These are phyloP conservation scores for Scaeva pyrastri DNA, from an alignment of 2,888 invertebrate species.

Conservation along the genomic window DNA sequence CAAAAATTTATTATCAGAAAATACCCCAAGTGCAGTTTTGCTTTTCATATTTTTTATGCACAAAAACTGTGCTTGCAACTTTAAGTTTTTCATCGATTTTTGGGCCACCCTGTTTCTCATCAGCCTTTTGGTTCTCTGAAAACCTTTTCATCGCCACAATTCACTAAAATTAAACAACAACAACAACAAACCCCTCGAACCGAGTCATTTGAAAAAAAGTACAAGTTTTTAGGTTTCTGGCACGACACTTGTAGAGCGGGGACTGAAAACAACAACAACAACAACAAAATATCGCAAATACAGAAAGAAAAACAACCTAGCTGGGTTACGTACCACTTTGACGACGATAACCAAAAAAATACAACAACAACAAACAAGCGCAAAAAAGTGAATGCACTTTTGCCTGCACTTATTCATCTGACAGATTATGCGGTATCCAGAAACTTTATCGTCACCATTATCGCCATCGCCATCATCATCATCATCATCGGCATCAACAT, in stretches of 20 bases:
- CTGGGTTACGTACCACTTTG: constrained; percentile 63
- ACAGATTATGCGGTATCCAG: constrained; percentile 68
- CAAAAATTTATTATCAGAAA: no score
- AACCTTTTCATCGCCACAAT: constrained; percentile 32
- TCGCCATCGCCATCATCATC: constrained; percentile 20
- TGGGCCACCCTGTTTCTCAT: not conserved
- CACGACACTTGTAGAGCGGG: constrained; percentile 65
- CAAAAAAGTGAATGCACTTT: constrained; percentile 65
- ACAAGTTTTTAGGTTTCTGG: constrained; percentile 68
- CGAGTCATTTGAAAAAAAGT: constrained; percentile 26
- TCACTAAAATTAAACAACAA: constrained; percentile 36
- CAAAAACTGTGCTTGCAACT: no score
- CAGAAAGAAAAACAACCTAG: constrained; percentile 45
- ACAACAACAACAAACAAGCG: constrained; percentile 19
- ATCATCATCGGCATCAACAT: not conserved
- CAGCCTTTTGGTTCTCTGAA: not conserved
- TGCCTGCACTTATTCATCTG: constrained; percentile 70
- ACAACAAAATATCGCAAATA: constrained; percentile 7
- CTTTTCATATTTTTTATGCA: no score
- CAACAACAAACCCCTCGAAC: constrained; percentile 25
- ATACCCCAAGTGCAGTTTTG: no score
- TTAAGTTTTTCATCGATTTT: not conserved
- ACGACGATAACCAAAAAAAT: constrained; percentile 26
- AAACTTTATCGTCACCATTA: constrained; percentile 54
- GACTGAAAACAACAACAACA: constrained; percentile 7